Percentiles rank a stretch among this genome's conserved stretches.
Evolutionary conservation across 2,888 invertebrate species (phyloP).

Genomic region (Andrena hattorfiana): DNA sequence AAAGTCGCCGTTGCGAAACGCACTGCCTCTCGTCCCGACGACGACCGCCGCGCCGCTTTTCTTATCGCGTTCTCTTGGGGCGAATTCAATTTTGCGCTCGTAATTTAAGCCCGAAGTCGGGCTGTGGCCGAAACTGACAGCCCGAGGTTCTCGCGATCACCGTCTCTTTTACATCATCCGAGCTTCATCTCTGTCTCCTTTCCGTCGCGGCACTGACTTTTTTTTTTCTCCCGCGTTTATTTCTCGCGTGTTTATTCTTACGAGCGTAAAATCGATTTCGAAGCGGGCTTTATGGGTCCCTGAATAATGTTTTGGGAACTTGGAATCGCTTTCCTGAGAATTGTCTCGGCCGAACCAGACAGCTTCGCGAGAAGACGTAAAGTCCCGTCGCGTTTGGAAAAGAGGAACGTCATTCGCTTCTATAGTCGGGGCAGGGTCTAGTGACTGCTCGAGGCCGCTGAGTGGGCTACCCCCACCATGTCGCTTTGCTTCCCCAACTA

Average conservation of each 20-base stretch:
- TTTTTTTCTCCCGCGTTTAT: neutral
- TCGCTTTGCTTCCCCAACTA: no score
- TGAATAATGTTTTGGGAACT: neutral
- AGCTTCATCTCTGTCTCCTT: neutral
- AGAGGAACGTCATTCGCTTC: no score
- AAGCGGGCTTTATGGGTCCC: neutral
- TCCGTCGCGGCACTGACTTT: neutral
- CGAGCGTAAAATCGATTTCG: neutral
- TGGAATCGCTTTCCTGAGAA: neutral
- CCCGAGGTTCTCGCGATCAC: neutral
- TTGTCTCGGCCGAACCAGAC: no score
- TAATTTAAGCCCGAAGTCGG: slow-evolving; percentile 31
- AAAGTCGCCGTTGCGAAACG: slow-evolving; percentile 65
- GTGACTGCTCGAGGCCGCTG: no score
- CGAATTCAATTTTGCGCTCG: slow-evolving; percentile 56
- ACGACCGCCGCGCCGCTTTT: slow-evolving; percentile 20
- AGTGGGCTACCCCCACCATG: no score
- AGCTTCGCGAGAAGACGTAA: no score
- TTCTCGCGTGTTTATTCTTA: neutral
- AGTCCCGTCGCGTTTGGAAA: no score
- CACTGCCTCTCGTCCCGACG: slow-evolving; percentile 41
- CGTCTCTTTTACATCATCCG: neutral
- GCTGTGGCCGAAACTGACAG: neutral
- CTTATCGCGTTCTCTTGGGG: slow-evolving; percentile 53
- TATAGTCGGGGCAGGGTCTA: no score